Evolutionary conservation across 2,888 invertebrate species (phyloP).

Genomic region (Drosophila monieri): DNA sequence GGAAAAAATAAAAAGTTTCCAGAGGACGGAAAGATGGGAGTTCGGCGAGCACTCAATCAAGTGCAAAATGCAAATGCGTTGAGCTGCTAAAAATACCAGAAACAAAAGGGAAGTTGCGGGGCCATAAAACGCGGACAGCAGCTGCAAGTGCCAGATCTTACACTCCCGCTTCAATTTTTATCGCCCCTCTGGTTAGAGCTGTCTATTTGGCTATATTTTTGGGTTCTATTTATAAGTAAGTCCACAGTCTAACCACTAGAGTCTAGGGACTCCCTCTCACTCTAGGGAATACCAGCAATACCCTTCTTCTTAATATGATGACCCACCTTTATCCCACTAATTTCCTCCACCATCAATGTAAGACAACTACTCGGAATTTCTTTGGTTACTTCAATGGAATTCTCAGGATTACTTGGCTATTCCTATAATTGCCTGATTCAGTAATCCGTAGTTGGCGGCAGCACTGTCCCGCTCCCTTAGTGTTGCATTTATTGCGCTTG

Average conservation of each 20-base stretch:
- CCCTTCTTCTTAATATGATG: too few species aligned
- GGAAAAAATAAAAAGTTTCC: background rate
- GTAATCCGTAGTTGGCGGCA: constrained; percentile 3
- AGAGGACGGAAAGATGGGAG: background rate
- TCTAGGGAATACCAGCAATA: too few species aligned
- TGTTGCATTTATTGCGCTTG: constrained; percentile 78
- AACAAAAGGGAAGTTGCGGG: constrained; percentile 61
- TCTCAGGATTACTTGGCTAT: constrained; percentile 1
- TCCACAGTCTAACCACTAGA: too few species aligned
- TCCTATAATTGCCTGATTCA: background rate
- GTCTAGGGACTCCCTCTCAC: too few species aligned
- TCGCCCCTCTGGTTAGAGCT: background rate
- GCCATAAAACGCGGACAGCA: constrained; percentile 56
- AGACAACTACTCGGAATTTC: constrained; percentile 1
- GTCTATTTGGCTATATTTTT: background rate
- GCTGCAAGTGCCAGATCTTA: constrained; percentile 41
- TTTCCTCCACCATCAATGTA: background rate
- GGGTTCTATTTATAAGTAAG: background rate
- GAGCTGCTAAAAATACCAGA: constrained; percentile 64
- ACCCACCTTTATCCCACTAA: background rate
- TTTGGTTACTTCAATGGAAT: constrained; percentile 2
- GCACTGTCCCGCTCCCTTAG: constrained; percentile 17
- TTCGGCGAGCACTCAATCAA: constrained; percentile 62
- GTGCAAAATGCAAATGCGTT: constrained; percentile 62
- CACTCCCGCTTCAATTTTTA: constrained; percentile 6